These are phyloP conservation scores for Mastigias papua DNA, from an alignment of 30 jellyfish, hydroid and myxozoan genomes.

Conservation along the genomic window DNA sequence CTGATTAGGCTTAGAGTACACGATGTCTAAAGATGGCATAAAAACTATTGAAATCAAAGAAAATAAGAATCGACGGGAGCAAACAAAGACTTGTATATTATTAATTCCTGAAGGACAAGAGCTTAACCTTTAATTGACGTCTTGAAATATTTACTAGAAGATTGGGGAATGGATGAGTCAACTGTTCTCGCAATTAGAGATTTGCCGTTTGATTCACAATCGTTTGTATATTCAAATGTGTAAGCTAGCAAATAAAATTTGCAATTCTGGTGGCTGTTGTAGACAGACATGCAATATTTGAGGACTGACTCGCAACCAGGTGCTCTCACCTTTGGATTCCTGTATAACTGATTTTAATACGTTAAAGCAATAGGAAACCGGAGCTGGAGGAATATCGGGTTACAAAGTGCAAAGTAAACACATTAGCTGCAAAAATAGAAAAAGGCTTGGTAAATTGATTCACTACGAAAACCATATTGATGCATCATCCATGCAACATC, in stretches of 20 bases:
- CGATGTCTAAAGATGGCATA: no score
- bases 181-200: not conserved
- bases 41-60: not conserved
- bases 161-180: not conserved
- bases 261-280: not conserved
- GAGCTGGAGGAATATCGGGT: not conserved
- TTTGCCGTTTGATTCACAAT: not conserved
- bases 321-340: not conserved
- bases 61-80: not conserved
- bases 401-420: not conserved
- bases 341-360: not conserved
- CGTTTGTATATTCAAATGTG: not conserved
- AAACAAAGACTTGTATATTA: not conserved
- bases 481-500: not conserved
- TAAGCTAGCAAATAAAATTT: not conserved
- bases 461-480: not conserved
- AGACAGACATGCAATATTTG: slow-evolving; percentile 15
- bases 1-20: no score
- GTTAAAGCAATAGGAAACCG: not conserved
- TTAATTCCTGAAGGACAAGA: slow-evolving; percentile 5
- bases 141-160: not conserved
- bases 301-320: slow-evolving; percentile 11
- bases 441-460: not conserved
- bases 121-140: not conserved
- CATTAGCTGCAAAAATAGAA: not conserved